Evolutionary conservation across 2,797 vertebrate species (phyloP).

Genomic region (Spinus olivaceus): DNA sequence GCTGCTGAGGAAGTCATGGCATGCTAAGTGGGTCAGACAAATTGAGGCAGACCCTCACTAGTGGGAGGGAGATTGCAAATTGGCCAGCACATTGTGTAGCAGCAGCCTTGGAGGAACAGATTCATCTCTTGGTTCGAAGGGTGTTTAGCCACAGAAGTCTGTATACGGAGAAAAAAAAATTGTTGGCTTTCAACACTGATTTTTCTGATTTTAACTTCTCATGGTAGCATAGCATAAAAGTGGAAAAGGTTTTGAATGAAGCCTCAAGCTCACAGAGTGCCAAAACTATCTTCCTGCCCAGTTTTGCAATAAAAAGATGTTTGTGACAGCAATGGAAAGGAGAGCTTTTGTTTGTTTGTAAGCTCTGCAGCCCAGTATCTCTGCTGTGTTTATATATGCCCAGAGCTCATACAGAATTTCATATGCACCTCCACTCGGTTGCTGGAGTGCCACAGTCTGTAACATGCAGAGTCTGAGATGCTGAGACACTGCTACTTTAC

Average conservation of each 20-base stretch:
- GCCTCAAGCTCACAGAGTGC: neutral
- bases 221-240: neutral
- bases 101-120: neutral
- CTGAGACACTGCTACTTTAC: neutral
- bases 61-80: neutral
- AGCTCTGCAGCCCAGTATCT: neutral
- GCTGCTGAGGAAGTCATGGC: neutral
- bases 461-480: neutral
- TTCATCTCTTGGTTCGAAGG: neutral
- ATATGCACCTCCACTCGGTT: accelerated
- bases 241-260: neutral
- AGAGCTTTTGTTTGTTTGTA: neutral
- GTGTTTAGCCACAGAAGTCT: neutral
- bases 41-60: neutral
- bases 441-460: neutral
- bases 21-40: neutral
- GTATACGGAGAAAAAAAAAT: neutral
- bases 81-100: neutral
- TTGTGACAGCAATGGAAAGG: neutral
- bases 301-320: neutral
- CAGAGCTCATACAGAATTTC: neutral
- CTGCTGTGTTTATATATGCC: neutral
- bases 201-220: neutral
- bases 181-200: neutral
- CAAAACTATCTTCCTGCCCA: neutral